These are phyloP conservation scores for Spilosoma lubricipeda DNA, from an alignment of 2,888 invertebrate genomes.

Conservation along the genomic window DNA sequence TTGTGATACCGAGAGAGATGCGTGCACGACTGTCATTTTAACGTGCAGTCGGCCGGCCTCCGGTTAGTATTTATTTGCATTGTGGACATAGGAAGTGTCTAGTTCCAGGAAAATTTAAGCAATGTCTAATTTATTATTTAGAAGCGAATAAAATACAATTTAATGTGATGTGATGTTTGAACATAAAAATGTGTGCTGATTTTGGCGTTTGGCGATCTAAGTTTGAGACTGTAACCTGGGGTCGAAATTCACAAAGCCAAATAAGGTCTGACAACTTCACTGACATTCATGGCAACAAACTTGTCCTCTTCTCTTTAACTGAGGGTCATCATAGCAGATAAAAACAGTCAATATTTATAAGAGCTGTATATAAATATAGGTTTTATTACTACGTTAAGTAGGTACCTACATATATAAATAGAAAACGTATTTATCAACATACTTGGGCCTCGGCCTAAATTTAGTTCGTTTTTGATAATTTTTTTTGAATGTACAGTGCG, in stretches of 20 bases:
- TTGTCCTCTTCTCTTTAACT: no score
- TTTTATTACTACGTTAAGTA: background rate
- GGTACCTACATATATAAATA: no score
- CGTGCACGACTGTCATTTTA: constrained; percentile 19
- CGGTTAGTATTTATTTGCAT: background rate
- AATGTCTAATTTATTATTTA: background rate
- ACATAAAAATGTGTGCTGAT: background rate
- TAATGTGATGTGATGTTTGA: background rate
- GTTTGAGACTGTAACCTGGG: background rate
- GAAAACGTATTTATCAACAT: no score
- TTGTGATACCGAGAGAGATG: background rate
- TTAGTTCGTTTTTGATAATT: no score
- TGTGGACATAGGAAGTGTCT: background rate
- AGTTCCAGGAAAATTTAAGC: constrained; percentile 4
- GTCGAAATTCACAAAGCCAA: background rate
- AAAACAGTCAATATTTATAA: no score
- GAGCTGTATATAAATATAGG: no score
- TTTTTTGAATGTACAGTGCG: background rate
- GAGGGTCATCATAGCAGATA: no score
- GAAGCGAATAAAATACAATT: background rate
- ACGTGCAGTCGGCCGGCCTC: constrained; percentile 19
- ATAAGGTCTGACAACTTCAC: background rate
- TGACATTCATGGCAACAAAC: background rate
- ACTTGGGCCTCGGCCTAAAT: background rate
- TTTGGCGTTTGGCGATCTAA: background rate